Evolutionary conservation across 2,888 invertebrate genomes (phyloP), one percentile per base, ranked within the genome.

Genomic region (Molanna angustata): DNA sequence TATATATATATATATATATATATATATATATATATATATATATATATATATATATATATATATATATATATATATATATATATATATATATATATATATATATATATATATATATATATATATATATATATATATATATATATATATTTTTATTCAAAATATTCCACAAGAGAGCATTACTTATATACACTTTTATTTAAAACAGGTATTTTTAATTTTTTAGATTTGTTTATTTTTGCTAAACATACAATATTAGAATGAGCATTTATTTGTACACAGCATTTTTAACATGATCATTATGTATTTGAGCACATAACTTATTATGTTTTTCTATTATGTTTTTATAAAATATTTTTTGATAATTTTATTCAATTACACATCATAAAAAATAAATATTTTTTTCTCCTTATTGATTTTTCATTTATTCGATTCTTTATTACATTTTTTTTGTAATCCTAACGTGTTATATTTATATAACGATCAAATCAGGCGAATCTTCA

Each of bases 331-430:
- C n/a, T 35, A 33, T 35, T 46, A 14, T 37, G 33, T 21, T 33
- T 46, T 46, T 46, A 46, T 46, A 46, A 37, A 46, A 46, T 46
- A 46, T 46, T 46, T n/a, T 46, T 46, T 46, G 46, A 46, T 46
- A 46, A 27, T 35, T 35, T 46, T 46, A 35, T 35, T 33, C 22
- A 33, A 16, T 9, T 33, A 11, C 37, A 37, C 46, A 46, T 37
- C 46, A 46, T 46, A 46, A 46, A 46, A 35, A 46, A 46, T 46
- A 46, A 46, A 46, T 46, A 46, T 46, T 46, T 46, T 46, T 20
- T 46, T 46, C 46, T 37, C 22, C 32, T 37, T 37, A 20, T 32
- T 46, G 21, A 33, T 33, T 46, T 27, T 46, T 45, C 18, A 45
- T 45, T 45, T 46, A 16, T 33, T 35, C 37, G 4, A 4, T 27